phyloP scores from a whole-genome alignment of 2,113 vertebrate genomes.

The Apus apus region DNA sequence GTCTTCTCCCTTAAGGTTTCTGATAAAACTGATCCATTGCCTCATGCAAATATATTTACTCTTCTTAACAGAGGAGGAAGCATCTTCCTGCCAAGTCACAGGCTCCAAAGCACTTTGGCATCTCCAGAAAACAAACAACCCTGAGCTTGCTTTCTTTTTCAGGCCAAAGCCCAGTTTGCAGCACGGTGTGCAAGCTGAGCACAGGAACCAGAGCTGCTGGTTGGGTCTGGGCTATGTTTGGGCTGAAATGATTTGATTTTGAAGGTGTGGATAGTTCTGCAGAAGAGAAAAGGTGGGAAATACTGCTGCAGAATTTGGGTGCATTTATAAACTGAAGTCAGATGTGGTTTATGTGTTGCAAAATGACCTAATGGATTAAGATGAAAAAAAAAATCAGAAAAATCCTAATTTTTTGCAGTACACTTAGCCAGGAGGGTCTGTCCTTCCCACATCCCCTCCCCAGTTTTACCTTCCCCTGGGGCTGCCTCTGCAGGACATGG shows the following conservation, averaged over 20 bases:
- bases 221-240: background rate
- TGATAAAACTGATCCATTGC: background rate
- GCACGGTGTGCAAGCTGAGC: fast-evolving
- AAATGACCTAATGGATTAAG: background rate
- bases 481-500: background rate
- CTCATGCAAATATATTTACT: background rate
- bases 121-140: constrained; percentile 33
- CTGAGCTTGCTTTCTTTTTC: background rate
- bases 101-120: constrained; percentile 19
- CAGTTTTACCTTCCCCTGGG: background rate
- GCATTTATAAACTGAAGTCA: background rate
- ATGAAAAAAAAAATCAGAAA: background rate
- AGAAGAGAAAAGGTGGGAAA: background rate
- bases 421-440: background rate
- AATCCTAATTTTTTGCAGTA: background rate
- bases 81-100: constrained; percentile 1
- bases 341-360: fast-evolving
- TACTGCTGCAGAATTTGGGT: fast-evolving
- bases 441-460: background rate
- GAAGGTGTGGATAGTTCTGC: background rate
- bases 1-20: background rate
- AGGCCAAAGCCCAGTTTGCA: background rate
- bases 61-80: constrained; percentile 23
- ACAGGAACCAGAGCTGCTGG: fast-evolving
- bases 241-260: background rate